phyloP scores from a whole-genome alignment of 2,113 vertebrate species.

The Meriones unguiculatus region DNA sequence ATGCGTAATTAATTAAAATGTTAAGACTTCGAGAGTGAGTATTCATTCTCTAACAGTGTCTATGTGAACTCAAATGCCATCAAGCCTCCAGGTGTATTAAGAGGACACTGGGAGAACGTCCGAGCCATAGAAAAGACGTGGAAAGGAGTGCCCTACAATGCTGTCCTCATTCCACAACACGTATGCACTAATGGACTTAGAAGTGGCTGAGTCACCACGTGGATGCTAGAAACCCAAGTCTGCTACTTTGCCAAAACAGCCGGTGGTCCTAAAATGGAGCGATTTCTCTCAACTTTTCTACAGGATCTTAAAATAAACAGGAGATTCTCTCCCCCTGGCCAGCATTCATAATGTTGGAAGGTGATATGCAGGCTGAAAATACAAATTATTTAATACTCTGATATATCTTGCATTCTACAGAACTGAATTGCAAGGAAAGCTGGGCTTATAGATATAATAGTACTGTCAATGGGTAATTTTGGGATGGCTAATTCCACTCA shows the following conservation, averaged over 20 bases:
- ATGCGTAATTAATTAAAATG: not conserved
- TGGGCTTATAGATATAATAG: not conserved
- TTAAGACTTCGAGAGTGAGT: not conserved
- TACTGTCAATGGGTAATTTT: not conserved
- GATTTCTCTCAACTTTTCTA: not conserved
- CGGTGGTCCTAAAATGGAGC: too few species aligned
- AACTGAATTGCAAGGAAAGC: not conserved
- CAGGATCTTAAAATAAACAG: not conserved
- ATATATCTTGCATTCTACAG: not conserved
- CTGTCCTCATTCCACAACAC: not conserved
- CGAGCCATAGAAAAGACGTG: not conserved
- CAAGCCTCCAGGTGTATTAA: not conserved
- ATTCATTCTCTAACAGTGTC: not conserved
- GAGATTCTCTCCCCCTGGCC: too few species aligned
- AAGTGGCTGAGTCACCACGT: not conserved
- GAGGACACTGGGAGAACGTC: not conserved
- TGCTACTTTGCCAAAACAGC: too few species aligned
- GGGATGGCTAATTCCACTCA: not conserved
- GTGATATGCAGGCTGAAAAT: not conserved
- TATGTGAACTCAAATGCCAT: not conserved
- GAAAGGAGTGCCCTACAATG: too few species aligned
- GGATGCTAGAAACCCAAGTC: too few species aligned
- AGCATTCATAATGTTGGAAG: not conserved
- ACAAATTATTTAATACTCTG: not conserved
- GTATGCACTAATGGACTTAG: not conserved